A percentile compares a stretch with the other conserved stretches of the same genome.
These are phyloP conservation scores for Eleutherodactylus coqui DNA, from an alignment of 2,797 vertebrate genomes.

Conservation along the genomic window DNA sequence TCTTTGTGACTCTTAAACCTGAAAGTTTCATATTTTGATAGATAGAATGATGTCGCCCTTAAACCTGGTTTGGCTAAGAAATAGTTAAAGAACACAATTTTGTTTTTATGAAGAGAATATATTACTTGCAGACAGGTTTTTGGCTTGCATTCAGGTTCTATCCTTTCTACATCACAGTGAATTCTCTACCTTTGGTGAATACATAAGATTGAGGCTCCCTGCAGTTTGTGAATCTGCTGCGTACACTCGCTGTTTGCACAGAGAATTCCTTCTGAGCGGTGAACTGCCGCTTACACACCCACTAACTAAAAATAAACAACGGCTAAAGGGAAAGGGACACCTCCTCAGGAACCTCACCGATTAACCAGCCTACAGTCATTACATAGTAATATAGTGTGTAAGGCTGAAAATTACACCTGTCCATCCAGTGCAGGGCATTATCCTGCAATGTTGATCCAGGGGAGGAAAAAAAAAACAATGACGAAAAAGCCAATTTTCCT, in stretches of 20 bases:
- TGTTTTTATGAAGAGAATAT: neutral
- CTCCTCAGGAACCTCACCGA: constrained; percentile 39
- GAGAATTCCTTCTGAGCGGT: constrained; percentile 49
- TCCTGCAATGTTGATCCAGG: too few species aligned
- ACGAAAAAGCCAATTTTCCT: too few species aligned
- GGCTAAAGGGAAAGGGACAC: constrained; percentile 53
- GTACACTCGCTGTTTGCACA: constrained; percentile 50
- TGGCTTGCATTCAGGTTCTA: neutral
- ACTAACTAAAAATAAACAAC: constrained; percentile 56
- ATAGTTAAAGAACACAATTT: neutral
- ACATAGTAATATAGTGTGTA: too few species aligned
- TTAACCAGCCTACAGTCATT: too few species aligned
- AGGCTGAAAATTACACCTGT: too few species aligned
- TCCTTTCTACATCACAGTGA: neutral
- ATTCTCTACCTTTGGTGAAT: neutral
- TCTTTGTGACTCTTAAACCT: too few species aligned
- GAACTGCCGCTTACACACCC: constrained; percentile 39
- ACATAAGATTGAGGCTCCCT: neutral
- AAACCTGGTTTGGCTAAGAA: neutral
- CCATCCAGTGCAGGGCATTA: too few species aligned
- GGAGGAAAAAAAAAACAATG: too few species aligned
- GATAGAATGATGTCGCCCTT: neutral
- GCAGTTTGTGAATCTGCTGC: constrained; percentile 37
- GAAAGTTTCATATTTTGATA: neutral
- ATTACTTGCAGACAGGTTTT: neutral